Conservation (phyloP, 2,888 invertebrate genomes). For the Cantharis nigra region DNA sequence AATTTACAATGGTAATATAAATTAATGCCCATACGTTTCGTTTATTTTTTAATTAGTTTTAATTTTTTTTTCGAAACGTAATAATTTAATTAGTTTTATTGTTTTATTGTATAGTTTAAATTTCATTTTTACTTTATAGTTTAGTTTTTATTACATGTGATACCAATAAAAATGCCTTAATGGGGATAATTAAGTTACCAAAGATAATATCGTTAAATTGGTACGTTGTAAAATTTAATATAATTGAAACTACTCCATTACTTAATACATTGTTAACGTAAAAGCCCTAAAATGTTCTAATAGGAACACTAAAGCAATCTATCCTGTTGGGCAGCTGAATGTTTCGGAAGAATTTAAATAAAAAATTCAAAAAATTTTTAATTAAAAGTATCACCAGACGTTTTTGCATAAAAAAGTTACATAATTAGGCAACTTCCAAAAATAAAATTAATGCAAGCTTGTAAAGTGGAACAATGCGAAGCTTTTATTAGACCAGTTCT, state of each 20-base stretch:
- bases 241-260: conserved; percentile 3
- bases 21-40: conserved; percentile 4
- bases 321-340: neutral
- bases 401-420: conserved; percentile 9
- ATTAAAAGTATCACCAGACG: neutral
- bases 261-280: neutral
- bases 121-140: conserved; percentile 8
- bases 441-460: conserved; percentile 5
- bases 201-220: conserved; percentile 19
- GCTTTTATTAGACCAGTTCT: conserved; percentile 28
- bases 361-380: neutral
- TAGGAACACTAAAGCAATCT: neutral
- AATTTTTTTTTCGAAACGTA: conserved; percentile 4
- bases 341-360: neutral
- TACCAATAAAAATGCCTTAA: conserved; percentile 6
- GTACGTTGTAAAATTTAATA: conserved; percentile 11
- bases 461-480: conserved; percentile 22
- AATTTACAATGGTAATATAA: conserved; percentile 1
- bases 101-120: conserved; percentile 16
- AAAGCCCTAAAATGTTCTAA: neutral
- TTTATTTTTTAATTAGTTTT: conserved; percentile 9
- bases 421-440: conserved; percentile 17
- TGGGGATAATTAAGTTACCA: conserved; percentile 23
- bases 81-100: conserved; percentile 17
- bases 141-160: conserved; percentile 8